phyloP scores from a whole-genome alignment of 2,113 vertebrate genomes.

The Romanogobio albipinnatus region DNA sequence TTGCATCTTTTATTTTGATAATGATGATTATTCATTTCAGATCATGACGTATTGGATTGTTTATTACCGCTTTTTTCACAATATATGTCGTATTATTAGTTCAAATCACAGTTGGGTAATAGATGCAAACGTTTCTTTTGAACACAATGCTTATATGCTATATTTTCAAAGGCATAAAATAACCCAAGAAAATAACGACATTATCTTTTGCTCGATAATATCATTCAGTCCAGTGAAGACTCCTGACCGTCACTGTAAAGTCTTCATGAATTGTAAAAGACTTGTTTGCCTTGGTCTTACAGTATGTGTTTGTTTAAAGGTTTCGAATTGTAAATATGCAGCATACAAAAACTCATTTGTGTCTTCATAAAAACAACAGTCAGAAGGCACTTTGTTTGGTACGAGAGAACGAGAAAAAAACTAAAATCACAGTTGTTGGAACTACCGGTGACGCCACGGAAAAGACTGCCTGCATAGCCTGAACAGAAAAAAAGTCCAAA shows the following conservation, averaged over 20 bases:
- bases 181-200: slow-evolving; percentile 38
- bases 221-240: slow-evolving; percentile 44
- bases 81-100: slow-evolving; percentile 43
- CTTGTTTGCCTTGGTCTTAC: slow-evolving; percentile 72
- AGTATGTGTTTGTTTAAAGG: slow-evolving; percentile 80
- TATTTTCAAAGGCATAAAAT: slow-evolving; percentile 56
- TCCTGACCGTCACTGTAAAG: slow-evolving; percentile 51
- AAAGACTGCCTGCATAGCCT: slow-evolving; percentile 79
- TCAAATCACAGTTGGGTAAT: slow-evolving; percentile 42
- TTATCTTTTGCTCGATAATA: slow-evolving; percentile 18
- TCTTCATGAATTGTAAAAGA: slow-evolving; percentile 67
- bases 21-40: slow-evolving; percentile 52
- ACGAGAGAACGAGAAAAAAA: slow-evolving; percentile 70
- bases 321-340: slow-evolving; percentile 82
- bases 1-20: slow-evolving; percentile 57
- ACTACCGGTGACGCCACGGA: slow-evolving; percentile 71
- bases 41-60: slow-evolving; percentile 53
- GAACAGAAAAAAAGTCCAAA: slow-evolving; percentile 39
- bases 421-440: slow-evolving; percentile 84
- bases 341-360: slow-evolving; percentile 85
- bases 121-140: slow-evolving; percentile 43
- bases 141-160: slow-evolving; percentile 62
- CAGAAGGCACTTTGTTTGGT: slow-evolving; percentile 97
- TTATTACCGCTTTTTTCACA: slow-evolving; percentile 64
- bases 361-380: slow-evolving; percentile 86